phyloP scores from a whole-genome alignment of 2,113 vertebrate species.

The Aramus guarauna region DNA sequence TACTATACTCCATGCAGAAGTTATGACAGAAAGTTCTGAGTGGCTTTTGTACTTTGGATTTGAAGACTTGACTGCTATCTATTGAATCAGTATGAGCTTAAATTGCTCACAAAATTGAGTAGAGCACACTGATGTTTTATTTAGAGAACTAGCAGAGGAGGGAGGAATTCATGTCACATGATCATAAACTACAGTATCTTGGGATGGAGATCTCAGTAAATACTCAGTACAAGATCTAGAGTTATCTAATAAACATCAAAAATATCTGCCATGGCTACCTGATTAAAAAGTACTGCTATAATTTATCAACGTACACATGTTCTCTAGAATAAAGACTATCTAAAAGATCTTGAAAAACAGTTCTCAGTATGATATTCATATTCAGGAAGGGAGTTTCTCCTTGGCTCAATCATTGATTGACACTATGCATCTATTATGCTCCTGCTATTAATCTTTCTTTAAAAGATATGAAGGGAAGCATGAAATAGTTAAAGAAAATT shows the following conservation, averaged over 20 bases:
- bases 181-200: neutral
- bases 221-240: neutral
- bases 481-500: neutral
- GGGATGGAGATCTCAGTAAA: neutral
- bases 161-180: neutral
- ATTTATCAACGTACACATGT: neutral
- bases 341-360: neutral
- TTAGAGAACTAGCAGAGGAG: neutral
- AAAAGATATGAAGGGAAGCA: neutral
- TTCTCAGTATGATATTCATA: neutral
- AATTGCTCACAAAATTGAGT: neutral
- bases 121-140: neutral
- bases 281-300: neutral
- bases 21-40: neutral
- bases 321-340: neutral
- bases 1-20: neutral
- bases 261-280: neutral
- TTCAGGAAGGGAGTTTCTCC: neutral
- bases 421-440: neutral
- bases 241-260: neutral
- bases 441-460: neutral
- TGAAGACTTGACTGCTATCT: neutral
- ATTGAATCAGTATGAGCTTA: neutral
- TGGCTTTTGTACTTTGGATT: neutral
- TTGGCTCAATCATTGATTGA: neutral